phyloP scores from a whole-genome alignment of 2,797 vertebrate genomes.

The Psittacula echo region DNA sequence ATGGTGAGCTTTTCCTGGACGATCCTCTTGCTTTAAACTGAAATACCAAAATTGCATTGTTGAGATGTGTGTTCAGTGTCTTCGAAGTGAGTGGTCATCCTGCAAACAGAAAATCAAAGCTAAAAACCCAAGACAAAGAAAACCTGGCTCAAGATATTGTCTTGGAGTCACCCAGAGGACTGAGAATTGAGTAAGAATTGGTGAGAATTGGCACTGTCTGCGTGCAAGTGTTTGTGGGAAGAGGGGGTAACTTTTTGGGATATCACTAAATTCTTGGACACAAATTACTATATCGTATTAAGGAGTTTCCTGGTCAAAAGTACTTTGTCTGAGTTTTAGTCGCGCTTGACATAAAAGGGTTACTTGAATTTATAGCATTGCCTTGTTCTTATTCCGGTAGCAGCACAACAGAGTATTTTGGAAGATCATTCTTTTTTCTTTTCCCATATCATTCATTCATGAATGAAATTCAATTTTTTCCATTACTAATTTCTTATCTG shows the following conservation, averaged over 20 bases:
- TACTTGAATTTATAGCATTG: background rate
- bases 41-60: background rate
- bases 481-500: background rate
- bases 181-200: background rate
- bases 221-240: background rate
- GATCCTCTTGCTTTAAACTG: background rate
- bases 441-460: background rate
- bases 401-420: background rate
- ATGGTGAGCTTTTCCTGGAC: background rate
- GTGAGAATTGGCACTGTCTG: background rate
- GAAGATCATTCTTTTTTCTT: background rate
- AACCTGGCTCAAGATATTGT: background rate
- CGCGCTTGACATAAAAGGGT: background rate
- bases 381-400: background rate
- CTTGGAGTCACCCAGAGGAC: background rate
- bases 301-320: slow-evolving; percentile 22
- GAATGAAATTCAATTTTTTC: background rate
- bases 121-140: background rate
- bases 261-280: background rate
- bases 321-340: background rate
- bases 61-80: background rate
- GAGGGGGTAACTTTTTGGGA: background rate
- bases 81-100: background rate
- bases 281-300: background rate
- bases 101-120: background rate